Base-by-base conservation (phyloP, 2,113 vertebrate species). In the Brachyhypopomus gauderio region DNA sequence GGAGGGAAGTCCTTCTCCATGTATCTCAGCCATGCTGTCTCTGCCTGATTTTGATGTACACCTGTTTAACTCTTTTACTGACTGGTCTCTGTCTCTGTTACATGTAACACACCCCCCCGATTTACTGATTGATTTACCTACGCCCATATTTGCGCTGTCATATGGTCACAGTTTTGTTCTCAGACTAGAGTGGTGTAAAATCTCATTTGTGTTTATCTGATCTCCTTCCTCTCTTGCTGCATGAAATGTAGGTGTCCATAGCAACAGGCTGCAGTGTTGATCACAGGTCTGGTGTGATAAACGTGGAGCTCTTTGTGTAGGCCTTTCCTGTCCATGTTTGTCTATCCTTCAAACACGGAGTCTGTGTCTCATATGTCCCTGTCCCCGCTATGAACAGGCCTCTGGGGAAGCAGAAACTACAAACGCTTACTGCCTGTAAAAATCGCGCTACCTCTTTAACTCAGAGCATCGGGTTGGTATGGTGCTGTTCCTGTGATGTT, bases 181-280 rank as follows among this genome's bases (percentile, higher is more conserved):
- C 66, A n/a, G 62, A 52, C 14, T 48, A 58, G 27, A 74, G 62
- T 27, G 11, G 41, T 45, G 52, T 58, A 41, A n/a, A 70, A 70
- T 81, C 48, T 72, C 72, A 41, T 4, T 73, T 41, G 19, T 25
- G 78, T 74, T 41, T 27, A 27, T 30, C 48, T 67, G 69, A 17
- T 60, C 67, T 73, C 72, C 70, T 14, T 9, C 66, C 64, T 81
- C 56, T 85, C 56, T 71, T 82, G 70, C 60, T 64, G 0, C 69
- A 48, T 69, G 77, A 80, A 80, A 84, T 75, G 70, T 41, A 87
- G 55, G 85, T 86, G 79, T 87, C 89, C 89, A 84, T 91, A 85
- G 88, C 89, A 91, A 91, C 88, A 85, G 79, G 76, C 79, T 80
- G 8, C 27, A 79, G 41, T 72, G 60, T 45, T 83, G 63, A 78